Conservation (phyloP, 2,113 vertebrate genomes). For the Chaetura pelagica region DNA sequence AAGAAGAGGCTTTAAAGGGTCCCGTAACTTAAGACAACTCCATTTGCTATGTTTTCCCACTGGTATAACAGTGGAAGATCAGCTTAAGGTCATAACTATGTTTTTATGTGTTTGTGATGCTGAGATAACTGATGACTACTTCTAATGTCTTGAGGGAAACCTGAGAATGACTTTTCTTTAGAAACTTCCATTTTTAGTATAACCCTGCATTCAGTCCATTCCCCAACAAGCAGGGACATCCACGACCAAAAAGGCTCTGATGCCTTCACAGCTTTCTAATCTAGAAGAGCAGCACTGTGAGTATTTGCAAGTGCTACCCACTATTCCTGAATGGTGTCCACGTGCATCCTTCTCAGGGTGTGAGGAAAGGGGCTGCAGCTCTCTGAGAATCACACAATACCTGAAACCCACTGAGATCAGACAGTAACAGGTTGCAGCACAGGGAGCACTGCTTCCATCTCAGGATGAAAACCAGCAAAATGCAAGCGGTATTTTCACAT, state of each 20-base stretch:
- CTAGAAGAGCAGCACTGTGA: not conserved
- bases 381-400: accelerated
- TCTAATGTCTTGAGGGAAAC: not conserved
- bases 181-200: not conserved
- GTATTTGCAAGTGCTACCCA: not conserved
- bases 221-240: not conserved
- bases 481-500: not conserved
- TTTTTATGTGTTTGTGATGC: not conserved
- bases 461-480: not conserved
- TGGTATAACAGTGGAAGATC: not conserved
- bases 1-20: not conserved
- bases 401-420: not conserved
- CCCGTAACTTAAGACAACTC: not conserved
- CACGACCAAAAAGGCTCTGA: not conserved
- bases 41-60: not conserved
- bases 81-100: not conserved
- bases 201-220: not conserved
- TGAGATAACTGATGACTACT: not conserved
- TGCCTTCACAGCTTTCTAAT: not conserved
- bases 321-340: not conserved
- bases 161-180: not conserved
- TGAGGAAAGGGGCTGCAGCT: not conserved
- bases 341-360: not conserved
- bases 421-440: not conserved
- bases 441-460: not conserved